Conservation (phyloP, 2,797 vertebrate genomes). For the Hippocampus kuda region DNA sequence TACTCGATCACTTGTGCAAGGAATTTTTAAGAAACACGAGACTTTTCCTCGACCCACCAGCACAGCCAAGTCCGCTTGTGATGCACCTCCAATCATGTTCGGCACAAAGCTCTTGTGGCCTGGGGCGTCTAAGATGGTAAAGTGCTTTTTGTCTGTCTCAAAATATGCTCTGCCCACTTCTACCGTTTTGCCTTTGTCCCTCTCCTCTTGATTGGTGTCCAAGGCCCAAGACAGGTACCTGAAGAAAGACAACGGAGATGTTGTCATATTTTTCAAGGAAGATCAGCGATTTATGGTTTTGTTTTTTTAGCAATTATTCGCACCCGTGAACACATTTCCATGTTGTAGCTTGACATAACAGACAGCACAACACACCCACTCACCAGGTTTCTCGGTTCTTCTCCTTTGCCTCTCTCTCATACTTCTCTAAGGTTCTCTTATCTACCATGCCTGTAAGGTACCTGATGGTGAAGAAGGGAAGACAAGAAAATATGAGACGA, state of each 20-base stretch:
- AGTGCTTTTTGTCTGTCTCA: conserved; percentile 96
- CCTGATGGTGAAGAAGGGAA: conserved; percentile 57
- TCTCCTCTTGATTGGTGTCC: conserved; percentile 96
- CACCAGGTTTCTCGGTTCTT: conserved; percentile 99
- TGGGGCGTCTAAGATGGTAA: conserved; percentile 95
- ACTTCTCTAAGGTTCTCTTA: conserved; percentile 97
- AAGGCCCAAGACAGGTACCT: conserved; percentile 98
- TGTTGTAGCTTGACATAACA: not conserved
- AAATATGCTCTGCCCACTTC: conserved; percentile 96
- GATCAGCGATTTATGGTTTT: not conserved
- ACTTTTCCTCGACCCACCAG: conserved; percentile 71
- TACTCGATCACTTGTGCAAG: not conserved
- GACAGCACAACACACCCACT: conserved; percentile 13
- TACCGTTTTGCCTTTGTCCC: conserved; percentile 97
- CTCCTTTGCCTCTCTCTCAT: conserved; percentile 97
- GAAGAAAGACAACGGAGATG: not conserved
- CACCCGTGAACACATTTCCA: not conserved
- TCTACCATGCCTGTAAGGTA: conserved; percentile 99
- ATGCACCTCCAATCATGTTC: conserved; percentile 97
- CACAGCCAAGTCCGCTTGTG: conserved; percentile 92
- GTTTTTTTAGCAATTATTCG: not conserved
- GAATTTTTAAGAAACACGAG: not conserved
- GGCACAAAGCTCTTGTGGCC: conserved; percentile 98
- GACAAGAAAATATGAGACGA: not conserved
- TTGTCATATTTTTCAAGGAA: not conserved